These are phyloP conservation scores for Eupleurogrammus muticus DNA, from an alignment of 2,797 vertebrate genomes.

Conservation along the genomic window DNA sequence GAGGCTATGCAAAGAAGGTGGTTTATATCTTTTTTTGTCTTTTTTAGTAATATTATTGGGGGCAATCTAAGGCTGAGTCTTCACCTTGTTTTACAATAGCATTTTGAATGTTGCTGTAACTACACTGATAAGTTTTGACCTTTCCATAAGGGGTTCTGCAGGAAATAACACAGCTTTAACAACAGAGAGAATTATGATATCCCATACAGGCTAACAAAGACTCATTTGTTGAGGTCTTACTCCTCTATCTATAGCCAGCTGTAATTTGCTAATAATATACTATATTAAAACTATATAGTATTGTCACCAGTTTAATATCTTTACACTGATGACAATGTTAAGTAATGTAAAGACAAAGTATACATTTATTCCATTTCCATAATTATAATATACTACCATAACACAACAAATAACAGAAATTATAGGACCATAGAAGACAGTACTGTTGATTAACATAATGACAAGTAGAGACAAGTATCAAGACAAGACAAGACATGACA, in stretches of 20 bases:
- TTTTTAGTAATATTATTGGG: conserved; percentile 12
- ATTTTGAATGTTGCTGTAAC: conserved; percentile 21
- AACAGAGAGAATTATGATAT: conserved; percentile 14
- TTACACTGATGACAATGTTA: too few relatives aligned
- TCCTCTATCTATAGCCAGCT: conserved; percentile 11
- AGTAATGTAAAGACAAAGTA: too few relatives aligned
- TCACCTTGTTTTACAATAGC: conserved; percentile 18
- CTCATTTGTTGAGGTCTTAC: conserved; percentile 12
- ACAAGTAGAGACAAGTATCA: too few relatives aligned
- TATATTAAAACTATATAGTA: too few relatives aligned
- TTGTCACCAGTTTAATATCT: too few relatives aligned
- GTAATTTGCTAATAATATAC: too few relatives aligned
- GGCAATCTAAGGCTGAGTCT: conserved; percentile 2
- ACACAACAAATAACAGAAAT: too few relatives aligned
- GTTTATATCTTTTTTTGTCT: not conserved
- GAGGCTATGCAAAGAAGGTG: not conserved
- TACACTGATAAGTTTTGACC: conserved; percentile 23
- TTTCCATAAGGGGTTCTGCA: conserved; percentile 14
- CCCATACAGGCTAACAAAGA: conserved; percentile 27
- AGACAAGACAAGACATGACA: too few relatives aligned
- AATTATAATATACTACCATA: too few relatives aligned
- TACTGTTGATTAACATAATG: too few relatives aligned
- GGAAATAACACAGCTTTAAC: conserved; percentile 23
- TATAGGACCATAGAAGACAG: too few relatives aligned
- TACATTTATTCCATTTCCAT: too few relatives aligned